A percentile compares a stretch with the other conserved stretches of the same genome.
phyloP scores from a whole-genome alignment of 2,113 vertebrate species.

The Gambusia affinis region DNA sequence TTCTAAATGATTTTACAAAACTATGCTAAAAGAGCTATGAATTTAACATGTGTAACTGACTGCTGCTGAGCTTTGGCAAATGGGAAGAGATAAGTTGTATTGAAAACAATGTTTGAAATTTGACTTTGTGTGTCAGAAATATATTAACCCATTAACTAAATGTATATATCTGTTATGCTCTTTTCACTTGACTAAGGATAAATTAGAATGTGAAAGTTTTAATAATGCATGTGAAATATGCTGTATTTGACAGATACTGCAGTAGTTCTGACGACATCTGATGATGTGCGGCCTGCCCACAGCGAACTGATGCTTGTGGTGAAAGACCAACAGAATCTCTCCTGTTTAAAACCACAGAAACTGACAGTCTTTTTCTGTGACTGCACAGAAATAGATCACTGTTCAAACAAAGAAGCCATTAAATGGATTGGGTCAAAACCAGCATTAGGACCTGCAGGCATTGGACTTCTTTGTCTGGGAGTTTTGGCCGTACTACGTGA shows the following conservation, averaged over 20 bases:
- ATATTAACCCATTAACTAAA: too few species aligned
- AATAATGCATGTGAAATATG: neutral
- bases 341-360: slow-evolving; percentile 71
- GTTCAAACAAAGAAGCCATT: fast-evolving
- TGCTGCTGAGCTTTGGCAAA: too few species aligned
- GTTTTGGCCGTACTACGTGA: slow-evolving; percentile 84
- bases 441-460: slow-evolving; percentile 77
- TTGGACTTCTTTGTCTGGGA: slow-evolving; percentile 85
- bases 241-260: slow-evolving; percentile 65
- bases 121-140: too few species aligned
- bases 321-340: slow-evolving; percentile 63
- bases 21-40: too few species aligned
- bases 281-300: slow-evolving; percentile 57
- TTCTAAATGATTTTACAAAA: too few species aligned
- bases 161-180: too few species aligned
- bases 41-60: too few species aligned
- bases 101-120: too few species aligned
- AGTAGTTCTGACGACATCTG: slow-evolving; percentile 57
- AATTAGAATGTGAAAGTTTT: neutral
- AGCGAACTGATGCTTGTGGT: slow-evolving; percentile 64
- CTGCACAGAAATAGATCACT: slow-evolving; percentile 57
- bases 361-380: slow-evolving; percentile 70
- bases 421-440: slow-evolving; percentile 4
- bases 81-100: too few species aligned
- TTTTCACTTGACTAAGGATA: too few species aligned